Evolutionary conservation across 2,797 vertebrate genomes (phyloP).

Genomic region (Myiotriccus ornatus): DNA sequence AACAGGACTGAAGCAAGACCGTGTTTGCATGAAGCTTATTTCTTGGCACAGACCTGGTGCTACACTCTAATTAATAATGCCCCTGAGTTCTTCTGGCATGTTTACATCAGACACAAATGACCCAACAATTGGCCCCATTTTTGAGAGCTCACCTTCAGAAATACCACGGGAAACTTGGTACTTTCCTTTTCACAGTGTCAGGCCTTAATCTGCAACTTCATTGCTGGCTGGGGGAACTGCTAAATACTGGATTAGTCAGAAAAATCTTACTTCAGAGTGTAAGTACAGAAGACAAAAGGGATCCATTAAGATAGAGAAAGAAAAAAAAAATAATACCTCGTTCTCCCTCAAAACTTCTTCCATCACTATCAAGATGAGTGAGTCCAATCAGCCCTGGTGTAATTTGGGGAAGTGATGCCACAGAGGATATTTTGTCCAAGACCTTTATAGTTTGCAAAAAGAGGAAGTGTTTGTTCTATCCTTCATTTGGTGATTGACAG

Average conservation of each 20-base stretch:
- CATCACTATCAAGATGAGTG: neutral
- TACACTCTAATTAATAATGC: neutral
- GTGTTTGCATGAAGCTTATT: neutral
- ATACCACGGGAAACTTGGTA: accelerated
- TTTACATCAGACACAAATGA: neutral
- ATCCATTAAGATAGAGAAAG: neutral
- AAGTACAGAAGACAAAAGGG: neutral
- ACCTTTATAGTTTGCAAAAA: neutral
- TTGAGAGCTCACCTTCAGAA: neutral
- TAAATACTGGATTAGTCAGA: neutral
- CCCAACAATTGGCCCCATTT: conserved; percentile 14
- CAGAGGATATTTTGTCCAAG: neutral
- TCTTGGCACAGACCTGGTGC: neutral
- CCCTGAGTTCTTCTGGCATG: neutral
- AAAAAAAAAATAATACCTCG: neutral
- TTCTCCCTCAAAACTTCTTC: neutral
- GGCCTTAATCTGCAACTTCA: neutral
- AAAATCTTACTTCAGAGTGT: neutral
- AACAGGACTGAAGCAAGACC: neutral
- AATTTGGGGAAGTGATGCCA: neutral
- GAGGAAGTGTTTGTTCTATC: neutral
- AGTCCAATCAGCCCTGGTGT: neutral
- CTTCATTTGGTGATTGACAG: neutral
- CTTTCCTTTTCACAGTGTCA: neutral
- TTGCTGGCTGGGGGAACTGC: neutral